These are phyloP conservation scores for Pseudochromis fuscus DNA, from an alignment of 2,797 vertebrate species.

Conservation along the genomic window DNA sequence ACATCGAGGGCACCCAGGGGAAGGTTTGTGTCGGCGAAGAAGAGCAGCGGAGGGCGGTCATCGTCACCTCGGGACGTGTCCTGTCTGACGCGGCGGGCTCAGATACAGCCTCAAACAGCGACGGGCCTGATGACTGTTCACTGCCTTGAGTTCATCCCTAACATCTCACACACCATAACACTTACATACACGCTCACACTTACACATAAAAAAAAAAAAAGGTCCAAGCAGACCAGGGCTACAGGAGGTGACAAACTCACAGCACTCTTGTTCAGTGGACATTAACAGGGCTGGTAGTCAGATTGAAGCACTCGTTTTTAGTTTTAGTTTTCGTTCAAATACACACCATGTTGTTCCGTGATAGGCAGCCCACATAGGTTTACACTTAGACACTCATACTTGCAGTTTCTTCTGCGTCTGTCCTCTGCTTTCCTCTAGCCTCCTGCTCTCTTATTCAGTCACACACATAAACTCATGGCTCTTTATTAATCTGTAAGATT, in stretches of 20 bases:
- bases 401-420: conserved; percentile 39
- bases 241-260: conserved; percentile 64
- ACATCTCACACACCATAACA: conserved; percentile 29
- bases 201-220: conserved; percentile 44
- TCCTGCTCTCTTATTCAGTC: conserved; percentile 39
- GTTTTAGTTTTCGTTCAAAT: conserved; percentile 26
- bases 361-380: conserved; percentile 65
- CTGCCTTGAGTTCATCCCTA: conserved; percentile 87
- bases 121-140: conserved; percentile 90
- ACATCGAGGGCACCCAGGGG: conserved; percentile 97
- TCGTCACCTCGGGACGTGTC: conserved; percentile 89
- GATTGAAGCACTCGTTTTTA: conserved; percentile 68
- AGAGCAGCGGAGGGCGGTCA: conserved; percentile 93
- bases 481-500: conserved; percentile 46
- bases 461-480: conserved; percentile 38
- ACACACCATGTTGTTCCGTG: conserved; percentile 57
- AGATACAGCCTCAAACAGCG: conserved; percentile 92
- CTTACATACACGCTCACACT: conserved; percentile 49
- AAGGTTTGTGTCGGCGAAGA: conserved; percentile 87
- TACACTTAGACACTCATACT: conserved; percentile 57
- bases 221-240: conserved; percentile 45
- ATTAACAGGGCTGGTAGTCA: conserved; percentile 64
- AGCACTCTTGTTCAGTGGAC: conserved; percentile 67
- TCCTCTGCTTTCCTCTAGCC: conserved; percentile 53
- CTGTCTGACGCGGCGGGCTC: conserved; percentile 88